These are phyloP conservation scores for Willisornis vidua DNA, from an alignment of 2,113 vertebrate genomes.

Conservation along the genomic window DNA sequence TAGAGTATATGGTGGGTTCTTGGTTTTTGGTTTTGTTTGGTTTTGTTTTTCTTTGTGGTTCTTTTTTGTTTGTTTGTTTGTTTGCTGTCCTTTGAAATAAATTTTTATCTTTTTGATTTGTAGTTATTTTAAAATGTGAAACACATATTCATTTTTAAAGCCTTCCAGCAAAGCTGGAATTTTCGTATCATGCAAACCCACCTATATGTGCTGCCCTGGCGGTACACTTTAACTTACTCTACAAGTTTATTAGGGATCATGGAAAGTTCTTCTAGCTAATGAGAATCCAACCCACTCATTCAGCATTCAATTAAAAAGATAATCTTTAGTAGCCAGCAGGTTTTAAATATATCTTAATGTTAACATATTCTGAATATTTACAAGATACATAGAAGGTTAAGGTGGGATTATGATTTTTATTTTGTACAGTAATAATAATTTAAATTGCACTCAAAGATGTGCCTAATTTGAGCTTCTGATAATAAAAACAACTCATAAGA, in stretches of 20 bases:
- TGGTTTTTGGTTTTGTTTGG: too few relatives aligned
- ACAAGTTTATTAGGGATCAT: not conserved
- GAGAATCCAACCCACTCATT: not conserved
- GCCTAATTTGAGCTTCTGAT: not conserved
- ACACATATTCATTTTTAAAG: not conserved
- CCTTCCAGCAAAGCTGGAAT: not conserved
- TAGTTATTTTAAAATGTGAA: not conserved
- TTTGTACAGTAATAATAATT: not conserved
- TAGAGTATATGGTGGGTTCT: too few relatives aligned
- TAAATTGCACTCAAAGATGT: not conserved
- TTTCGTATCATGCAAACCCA: not conserved
- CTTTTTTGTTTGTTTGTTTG: not conserved
- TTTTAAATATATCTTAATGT: not conserved
- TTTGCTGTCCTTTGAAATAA: not conserved
- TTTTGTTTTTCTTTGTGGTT: not conserved
- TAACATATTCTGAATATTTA: not conserved
- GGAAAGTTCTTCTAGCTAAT: not conserved
- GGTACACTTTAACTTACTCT: not conserved
- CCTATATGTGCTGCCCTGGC: not conserved
- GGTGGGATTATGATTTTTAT: not conserved
- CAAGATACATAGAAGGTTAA: not conserved
- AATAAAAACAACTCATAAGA: not conserved
- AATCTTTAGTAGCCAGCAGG: not conserved
- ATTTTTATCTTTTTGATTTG: not conserved
- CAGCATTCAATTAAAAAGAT: not conserved